These are phyloP conservation scores for Drosophila anomalata DNA, from an alignment of 2,888 invertebrate genomes.

Conservation along the genomic window DNA sequence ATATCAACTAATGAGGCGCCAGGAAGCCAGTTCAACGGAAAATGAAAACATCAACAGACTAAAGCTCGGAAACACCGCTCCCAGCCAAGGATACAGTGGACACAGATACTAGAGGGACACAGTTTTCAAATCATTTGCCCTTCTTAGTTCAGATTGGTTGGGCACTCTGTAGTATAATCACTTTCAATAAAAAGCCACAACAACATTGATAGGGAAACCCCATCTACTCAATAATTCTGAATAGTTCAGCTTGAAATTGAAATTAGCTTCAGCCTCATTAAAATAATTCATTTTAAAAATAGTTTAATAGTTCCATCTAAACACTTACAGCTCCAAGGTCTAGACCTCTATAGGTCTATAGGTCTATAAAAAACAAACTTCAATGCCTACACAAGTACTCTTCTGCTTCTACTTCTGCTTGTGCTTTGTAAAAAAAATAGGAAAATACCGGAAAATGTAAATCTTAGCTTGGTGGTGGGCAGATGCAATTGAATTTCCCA, in stretches of 20 bases:
- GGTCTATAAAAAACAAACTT: background rate
- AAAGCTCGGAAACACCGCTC: slow-evolving; percentile 13
- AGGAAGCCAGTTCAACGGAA: slow-evolving; percentile 42
- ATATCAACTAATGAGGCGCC: slow-evolving; percentile 66
- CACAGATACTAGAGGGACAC: background rate
- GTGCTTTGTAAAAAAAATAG: background rate
- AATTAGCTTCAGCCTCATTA: background rate
- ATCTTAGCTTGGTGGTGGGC: background rate
- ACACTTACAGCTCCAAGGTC: background rate
- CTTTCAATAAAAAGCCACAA: background rate
- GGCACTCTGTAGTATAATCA: too few species aligned
- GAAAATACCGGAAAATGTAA: slow-evolving; percentile 11
- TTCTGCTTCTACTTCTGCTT: background rate
- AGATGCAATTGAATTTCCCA: slow-evolving; percentile 18
- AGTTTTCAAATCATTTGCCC: too few species aligned
- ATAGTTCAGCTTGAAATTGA: background rate
- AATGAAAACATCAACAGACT: slow-evolving; percentile 22
- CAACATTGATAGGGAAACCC: background rate
- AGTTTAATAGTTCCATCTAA: background rate
- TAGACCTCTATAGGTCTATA: background rate
- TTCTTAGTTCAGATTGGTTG: too few species aligned
- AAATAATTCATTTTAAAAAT: slow-evolving; percentile 1
- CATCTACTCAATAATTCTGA: background rate
- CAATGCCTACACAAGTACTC: background rate
- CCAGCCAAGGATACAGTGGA: slow-evolving; percentile 17